Evolutionary conservation across 2,113 vertebrate genomes (phyloP).

Genomic region (Myotis yumanensis): DNA sequence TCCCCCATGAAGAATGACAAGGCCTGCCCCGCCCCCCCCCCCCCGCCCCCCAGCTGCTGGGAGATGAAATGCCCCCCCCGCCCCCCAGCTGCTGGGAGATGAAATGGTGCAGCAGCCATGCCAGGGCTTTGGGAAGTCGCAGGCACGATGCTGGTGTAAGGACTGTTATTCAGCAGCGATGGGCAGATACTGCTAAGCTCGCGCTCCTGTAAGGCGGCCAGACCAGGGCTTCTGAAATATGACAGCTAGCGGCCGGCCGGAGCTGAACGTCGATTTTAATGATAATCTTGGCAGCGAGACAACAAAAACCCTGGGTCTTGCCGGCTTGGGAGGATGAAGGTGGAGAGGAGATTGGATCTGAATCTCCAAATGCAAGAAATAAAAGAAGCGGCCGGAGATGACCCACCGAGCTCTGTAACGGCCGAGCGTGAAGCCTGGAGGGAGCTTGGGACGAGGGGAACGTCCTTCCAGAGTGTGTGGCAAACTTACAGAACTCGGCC

Average conservation of each 20-base stretch:
- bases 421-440: not conserved
- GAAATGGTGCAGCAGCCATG: accelerated
- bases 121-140: not conserved
- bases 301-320: not conserved
- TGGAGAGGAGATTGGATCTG: not conserved
- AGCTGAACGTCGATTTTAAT: not conserved
- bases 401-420: not conserved
- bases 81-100: not conserved
- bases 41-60: too few species aligned
- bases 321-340: not conserved
- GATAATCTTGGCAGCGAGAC: constrained; percentile 15
- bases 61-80: accelerated
- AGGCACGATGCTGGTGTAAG: not conserved
- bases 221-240: not conserved
- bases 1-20: accelerated
- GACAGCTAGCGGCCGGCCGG: not conserved
- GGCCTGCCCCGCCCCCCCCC: not conserved
- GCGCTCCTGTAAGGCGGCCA: not conserved
- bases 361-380: not conserved
- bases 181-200: not conserved
- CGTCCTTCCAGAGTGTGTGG: not conserved
- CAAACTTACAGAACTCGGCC: too few species aligned
- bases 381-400: not conserved
- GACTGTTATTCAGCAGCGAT: not conserved
- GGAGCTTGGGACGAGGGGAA: not conserved